These are phyloP conservation scores for Bembecia ichneumoniformis DNA, from an alignment of 2,888 invertebrate species.

Conservation along the genomic window DNA sequence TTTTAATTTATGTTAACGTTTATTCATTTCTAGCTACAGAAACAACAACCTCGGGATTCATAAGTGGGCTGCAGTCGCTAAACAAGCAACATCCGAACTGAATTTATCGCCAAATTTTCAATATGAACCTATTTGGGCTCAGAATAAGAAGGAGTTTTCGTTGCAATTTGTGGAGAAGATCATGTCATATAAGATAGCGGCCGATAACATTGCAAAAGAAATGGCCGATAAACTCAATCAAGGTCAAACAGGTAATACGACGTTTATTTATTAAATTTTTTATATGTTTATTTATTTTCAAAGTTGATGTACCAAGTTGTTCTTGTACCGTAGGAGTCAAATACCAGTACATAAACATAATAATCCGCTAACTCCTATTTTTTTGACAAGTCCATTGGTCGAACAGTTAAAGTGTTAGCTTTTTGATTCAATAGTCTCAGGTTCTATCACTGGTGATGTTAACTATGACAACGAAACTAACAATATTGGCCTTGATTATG, in stretches of 20 bases:
- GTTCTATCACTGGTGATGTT: too few relatives aligned
- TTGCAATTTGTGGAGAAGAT: constrained; percentile 49
- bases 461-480: too few relatives aligned
- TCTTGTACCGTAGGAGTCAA: too few relatives aligned
- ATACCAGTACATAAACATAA: too few relatives aligned
- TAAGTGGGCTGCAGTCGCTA: constrained; percentile 59
- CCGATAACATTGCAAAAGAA: constrained; percentile 44
- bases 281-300: too few relatives aligned
- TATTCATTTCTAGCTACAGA: not conserved
- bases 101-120: constrained; percentile 63
- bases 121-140: constrained; percentile 60
- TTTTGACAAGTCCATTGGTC: too few relatives aligned
- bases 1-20: too few relatives aligned
- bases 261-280: too few relatives aligned
- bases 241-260: constrained; percentile 35
- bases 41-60: constrained; percentile 33
- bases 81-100: constrained; percentile 71
- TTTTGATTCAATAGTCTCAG: too few relatives aligned
- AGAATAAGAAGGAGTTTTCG: constrained; percentile 38
- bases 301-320: not conserved
- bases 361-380: too few relatives aligned
- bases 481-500: too few relatives aligned
- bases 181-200: constrained; percentile 34
- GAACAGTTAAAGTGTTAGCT: too few relatives aligned
- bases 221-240: constrained; percentile 27